Conservation (phyloP, 2,797 vertebrate species). For the Geotrypetes seraphini region DNA sequence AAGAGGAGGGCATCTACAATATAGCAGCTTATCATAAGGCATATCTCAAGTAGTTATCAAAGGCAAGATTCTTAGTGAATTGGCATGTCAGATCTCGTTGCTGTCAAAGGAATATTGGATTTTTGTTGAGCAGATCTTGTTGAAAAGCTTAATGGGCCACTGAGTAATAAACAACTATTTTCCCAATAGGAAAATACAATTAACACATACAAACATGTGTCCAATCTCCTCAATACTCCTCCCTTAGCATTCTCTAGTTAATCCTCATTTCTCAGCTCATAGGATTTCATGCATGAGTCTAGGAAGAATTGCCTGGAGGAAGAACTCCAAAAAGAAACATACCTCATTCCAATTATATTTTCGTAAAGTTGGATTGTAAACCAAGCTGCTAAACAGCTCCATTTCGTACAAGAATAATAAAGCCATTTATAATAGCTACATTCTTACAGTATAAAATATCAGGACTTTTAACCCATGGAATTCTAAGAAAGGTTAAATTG, state of each 20-base stretch:
- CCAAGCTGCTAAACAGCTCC: no score
- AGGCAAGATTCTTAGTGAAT: not conserved
- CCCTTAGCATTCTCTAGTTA: conserved; percentile 21
- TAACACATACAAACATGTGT: conserved; percentile 31
- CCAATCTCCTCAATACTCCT: conserved; percentile 26
- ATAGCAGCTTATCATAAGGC: no score
- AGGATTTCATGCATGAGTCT: conserved; percentile 9
- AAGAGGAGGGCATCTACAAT: no score
- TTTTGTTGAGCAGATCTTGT: conserved; percentile 1
- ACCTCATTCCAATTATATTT: not conserved
- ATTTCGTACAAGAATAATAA: no score
- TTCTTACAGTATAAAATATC: no score
- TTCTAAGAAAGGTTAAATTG: no score
- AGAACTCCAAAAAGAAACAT: conserved; percentile 15
- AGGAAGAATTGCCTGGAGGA: conserved; percentile 8
- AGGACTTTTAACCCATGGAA: no score
- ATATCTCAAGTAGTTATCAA: no score
- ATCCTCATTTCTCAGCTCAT: conserved; percentile 26
- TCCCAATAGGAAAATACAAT: conserved; percentile 23
- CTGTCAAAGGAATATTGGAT: conserved; percentile 8
- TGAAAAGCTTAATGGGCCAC: conserved; percentile 11
- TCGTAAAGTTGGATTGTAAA: no score
- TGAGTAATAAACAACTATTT: conserved; percentile 20
- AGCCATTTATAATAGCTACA: no score
- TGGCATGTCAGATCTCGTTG: not conserved